phyloP scores from a whole-genome alignment of 2,888 invertebrate species.

The Ormyrus rosae region DNA sequence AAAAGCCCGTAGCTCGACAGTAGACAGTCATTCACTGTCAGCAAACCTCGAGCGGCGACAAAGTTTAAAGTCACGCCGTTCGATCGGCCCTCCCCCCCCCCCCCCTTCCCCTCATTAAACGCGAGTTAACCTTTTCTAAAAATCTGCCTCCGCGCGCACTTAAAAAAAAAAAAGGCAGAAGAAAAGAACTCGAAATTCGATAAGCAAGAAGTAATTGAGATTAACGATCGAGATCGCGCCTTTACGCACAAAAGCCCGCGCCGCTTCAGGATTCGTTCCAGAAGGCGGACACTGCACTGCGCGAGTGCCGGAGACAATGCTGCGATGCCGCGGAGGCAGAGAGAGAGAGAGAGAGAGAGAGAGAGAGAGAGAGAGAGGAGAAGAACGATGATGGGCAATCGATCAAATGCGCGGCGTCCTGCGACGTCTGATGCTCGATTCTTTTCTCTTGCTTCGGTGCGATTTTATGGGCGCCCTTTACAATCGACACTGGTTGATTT shows the following conservation, averaged over 20 bases:
- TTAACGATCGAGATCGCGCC: conserved; percentile 50
- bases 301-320: too few species aligned
- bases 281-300: neutral
- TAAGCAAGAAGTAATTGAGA: conserved; percentile 56
- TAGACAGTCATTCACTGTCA: conserved; percentile 2
- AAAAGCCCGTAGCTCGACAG: conserved; percentile 5
- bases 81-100: conserved; percentile 10
- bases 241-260: conserved; percentile 26
- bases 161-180: neutral
- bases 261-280: neutral
- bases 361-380: conserved; percentile 1
- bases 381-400: conserved; percentile 45
- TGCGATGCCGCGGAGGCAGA: neutral
- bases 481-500: too few species aligned
- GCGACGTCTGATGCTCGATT: neutral
- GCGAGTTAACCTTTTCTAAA: conserved; percentile 38
- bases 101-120: conserved; percentile 20
- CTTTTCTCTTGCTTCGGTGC: neutral
- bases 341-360: neutral
- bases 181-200: conserved; percentile 12
- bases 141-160: conserved; percentile 4
- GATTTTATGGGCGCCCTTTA: too few species aligned
- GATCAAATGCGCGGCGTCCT: conserved; percentile 18
- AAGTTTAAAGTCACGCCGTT: conserved; percentile 43
- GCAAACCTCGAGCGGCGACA: neutral